Percentiles rank a stretch among this genome's conserved stretches.
Evolutionary conservation across 2,888 invertebrate species (phyloP).

Genomic region (Ditula angustiorana): DNA sequence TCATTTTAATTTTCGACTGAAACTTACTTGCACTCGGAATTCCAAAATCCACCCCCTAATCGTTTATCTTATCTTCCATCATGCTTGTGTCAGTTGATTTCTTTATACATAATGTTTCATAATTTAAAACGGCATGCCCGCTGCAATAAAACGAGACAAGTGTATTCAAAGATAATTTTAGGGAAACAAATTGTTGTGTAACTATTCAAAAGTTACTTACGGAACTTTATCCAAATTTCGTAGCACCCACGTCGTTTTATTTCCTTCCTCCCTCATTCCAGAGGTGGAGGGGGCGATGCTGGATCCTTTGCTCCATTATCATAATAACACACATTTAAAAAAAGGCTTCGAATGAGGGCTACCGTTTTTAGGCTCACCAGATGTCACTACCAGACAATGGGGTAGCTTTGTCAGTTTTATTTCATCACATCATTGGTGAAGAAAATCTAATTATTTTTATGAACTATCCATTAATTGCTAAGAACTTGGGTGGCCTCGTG

Average conservation of each 20-base stretch:
- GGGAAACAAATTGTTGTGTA: slow-evolving; percentile 1
- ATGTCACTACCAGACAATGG: background rate
- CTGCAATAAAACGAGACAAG: slow-evolving; percentile 1
- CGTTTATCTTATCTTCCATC: background rate
- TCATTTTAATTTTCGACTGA: background rate
- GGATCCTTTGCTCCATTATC: background rate
- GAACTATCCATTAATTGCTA: no score
- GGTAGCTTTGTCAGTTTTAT: background rate
- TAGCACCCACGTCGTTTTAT: background rate
- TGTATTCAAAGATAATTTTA: slow-evolving; percentile 7
- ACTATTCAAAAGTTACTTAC: slow-evolving; percentile 4
- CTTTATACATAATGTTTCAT: background rate
- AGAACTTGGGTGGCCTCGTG: no score
- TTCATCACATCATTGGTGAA: background rate
- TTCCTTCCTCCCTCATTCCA: background rate
- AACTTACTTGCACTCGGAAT: background rate
- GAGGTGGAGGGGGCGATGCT: background rate
- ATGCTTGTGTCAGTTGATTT: background rate
- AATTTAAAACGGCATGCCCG: background rate
- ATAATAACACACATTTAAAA: background rate
- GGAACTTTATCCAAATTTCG: slow-evolving; percentile 3
- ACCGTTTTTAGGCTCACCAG: background rate
- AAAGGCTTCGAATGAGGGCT: background rate
- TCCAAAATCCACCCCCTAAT: background rate
- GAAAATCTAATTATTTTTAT: no score